These are phyloP conservation scores for Drosophila saltans DNA, from an alignment of 1,140 invertebrate species.

Conservation along the genomic window DNA sequence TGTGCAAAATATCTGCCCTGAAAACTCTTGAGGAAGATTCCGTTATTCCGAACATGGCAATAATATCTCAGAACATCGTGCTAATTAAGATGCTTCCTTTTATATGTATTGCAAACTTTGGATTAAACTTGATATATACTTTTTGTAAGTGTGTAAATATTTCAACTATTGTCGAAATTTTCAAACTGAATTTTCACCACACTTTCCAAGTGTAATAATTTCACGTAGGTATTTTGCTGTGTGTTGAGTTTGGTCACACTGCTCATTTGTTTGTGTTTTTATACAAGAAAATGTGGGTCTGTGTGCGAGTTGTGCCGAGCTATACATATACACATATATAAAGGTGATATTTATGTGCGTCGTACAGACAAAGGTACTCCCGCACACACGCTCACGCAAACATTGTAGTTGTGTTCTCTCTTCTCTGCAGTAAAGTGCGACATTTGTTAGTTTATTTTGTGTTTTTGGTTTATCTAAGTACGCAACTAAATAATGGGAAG, in stretches of 20 bases:
- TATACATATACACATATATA: not conserved
- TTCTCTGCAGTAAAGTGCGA: slow-evolving; percentile 11
- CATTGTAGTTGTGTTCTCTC: not conserved
- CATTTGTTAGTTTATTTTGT: slow-evolving; percentile 13
- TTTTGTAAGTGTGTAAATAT: too few relatives aligned
- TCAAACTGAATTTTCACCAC: slow-evolving; percentile 2
- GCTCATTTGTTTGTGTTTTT: not conserved
- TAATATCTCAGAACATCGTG: too few relatives aligned
- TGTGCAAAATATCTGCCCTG: too few relatives aligned
- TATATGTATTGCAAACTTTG: too few relatives aligned
- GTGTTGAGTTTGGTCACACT: not conserved
- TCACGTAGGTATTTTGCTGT: not conserved
- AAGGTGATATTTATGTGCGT: not conserved
- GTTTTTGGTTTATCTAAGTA: slow-evolving; percentile 11
- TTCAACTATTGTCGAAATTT: not conserved
- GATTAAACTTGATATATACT: too few relatives aligned
- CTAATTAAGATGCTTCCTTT: too few relatives aligned
- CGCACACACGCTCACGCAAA: too few relatives aligned
- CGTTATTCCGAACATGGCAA: too few relatives aligned
- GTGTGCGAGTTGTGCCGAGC: not conserved
- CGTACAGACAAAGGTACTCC: too few relatives aligned
- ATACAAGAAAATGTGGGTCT: not conserved
- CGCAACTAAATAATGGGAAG: not conserved
- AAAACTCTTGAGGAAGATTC: too few relatives aligned
- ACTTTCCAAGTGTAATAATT: not conserved